Evolutionary conservation across 2,888 invertebrate species (phyloP), one percentile per base, ranked within the genome.

Genomic region (Trypoxylon attenuatum): DNA sequence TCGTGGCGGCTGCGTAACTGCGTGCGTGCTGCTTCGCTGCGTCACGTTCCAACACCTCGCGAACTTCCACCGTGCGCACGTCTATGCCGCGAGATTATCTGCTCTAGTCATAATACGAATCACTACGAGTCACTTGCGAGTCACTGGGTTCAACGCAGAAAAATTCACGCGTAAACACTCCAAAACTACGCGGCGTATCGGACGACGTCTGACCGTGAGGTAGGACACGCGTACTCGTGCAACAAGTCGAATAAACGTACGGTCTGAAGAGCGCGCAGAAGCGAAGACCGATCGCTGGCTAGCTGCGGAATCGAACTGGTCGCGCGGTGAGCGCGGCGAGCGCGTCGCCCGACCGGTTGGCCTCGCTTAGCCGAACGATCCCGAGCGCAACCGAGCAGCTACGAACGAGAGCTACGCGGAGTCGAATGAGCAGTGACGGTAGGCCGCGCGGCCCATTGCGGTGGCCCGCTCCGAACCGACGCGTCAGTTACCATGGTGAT

Each of bases 301-400:
- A 73, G 82, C 81, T 78, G 74, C 76, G 79, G 77, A 81, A 81
- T 80, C 76, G 74, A 80, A 84, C 84, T 84, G 82, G 74, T 81
- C 79, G 80, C 77, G 75, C 76, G 72, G 76, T 74, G 52, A 59
- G 33, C 33, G 2, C 33, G 33, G 63, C n/a, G n/a, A n/a, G n/a
- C 57, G 63, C 63, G 72, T 72, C 77, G 55, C 61, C 74, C 79
- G 83, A 84, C 84, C 82, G 82, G 84, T 85, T 85, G 82, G 84
- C 84, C 84, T 84, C 83, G 85, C 81, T 76, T 69, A 57, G 49
- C 71, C 84, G 84, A 63, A 72, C 53, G 61, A 52, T 52, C 46
- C 66, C 81, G 81, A 81, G 25, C 38, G 39, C 5, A 22, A 22
- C n/a, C 81, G 82, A 71, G n/a, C 18, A 2, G 13, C 33, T n/a